Base-by-base conservation (phyloP, 2,113 vertebrate genomes). In the Phrynosoma blainvillii region DNA sequence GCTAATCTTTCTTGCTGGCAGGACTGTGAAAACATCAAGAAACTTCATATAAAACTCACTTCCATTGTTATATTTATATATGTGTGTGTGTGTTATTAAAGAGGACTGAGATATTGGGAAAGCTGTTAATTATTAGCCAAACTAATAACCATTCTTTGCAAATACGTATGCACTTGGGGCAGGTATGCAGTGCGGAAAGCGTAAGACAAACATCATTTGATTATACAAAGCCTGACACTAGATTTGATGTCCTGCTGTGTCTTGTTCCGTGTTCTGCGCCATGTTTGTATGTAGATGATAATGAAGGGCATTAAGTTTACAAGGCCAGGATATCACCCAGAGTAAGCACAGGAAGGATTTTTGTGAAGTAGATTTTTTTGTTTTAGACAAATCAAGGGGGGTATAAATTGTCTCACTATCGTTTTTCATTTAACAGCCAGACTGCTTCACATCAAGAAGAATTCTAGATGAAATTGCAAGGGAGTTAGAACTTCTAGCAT, bases 261-360 rank as follows among this genome's bases (percentile, higher is more conserved):
- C 18, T 70, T 47, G 36, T 47, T 68, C 36, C 21, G 25, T 40
- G 30, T 65, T 62, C 25, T 82, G 13, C 27, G 21, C 12, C 42
- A 13, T 27, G 16, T 20, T 8, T 14, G 32, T n/a, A 4, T 62
- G 79, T 3, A 47, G 47, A 47, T 47, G 56, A 18, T 42, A 32
- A 40, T 75, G 74, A 40, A 54, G 5, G 47, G 77, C 27, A 10
- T 54, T n/a, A 56, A 56, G 30, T 56, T 79, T 9, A 18, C 2
- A 62, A 54, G 18, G 79, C 6, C 79, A 36, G 12, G 3, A 47
- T 47, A 25, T 16, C 32, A 56, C 0, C 0, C 3, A 68, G 21
- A 30, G 25, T 25, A 27, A n/a, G 5, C 5, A 47, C 27, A 3
- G 16, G 20, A 40, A 40, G 59, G 21, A 12, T 16, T 10, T 4